Conservation (phyloP, 2,797 vertebrate genomes). For the Brotula barbata region DNA sequence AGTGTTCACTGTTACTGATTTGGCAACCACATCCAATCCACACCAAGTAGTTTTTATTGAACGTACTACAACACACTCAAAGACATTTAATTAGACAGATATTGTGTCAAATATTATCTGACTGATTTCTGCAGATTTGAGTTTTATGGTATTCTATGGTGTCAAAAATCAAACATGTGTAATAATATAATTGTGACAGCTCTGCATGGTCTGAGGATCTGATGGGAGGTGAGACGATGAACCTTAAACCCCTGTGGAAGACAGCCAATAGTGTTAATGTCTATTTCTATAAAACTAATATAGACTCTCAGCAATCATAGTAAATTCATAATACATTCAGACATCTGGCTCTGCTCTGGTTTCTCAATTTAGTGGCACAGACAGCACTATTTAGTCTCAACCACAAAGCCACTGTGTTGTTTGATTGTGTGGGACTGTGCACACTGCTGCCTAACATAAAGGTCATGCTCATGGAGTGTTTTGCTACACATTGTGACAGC, state of each 20-base stretch:
- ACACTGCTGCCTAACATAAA: conserved; percentile 27
- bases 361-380: conserved; percentile 1
- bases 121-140: too few relatives aligned
- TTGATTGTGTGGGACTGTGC: conserved; percentile 13
- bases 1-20: too few relatives aligned
- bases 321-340: conserved; percentile 26
- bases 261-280: not conserved
- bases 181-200: not conserved
- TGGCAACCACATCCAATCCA: too few relatives aligned
- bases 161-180: not conserved
- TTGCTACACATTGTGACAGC: conserved; percentile 13
- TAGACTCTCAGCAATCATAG: conserved; percentile 5
- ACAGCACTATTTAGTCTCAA: conserved; percentile 2
- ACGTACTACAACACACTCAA: too few relatives aligned
- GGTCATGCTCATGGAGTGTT: conserved; percentile 18
- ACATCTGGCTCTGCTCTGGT: conserved; percentile 16
- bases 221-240: not conserved
- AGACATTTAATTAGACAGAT: too few relatives aligned
- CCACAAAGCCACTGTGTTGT: conserved; percentile 40
- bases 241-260: not conserved
- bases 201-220: conserved; percentile 1
- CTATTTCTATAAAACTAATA: not conserved
- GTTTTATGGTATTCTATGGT: not conserved
- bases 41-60: too few relatives aligned
- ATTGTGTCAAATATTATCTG: too few relatives aligned